Evolutionary conservation across 1,140 invertebrate genomes (phyloP), one percentile per base, ranked within the genome.

Genomic region (Drosophila ogumai): DNA sequence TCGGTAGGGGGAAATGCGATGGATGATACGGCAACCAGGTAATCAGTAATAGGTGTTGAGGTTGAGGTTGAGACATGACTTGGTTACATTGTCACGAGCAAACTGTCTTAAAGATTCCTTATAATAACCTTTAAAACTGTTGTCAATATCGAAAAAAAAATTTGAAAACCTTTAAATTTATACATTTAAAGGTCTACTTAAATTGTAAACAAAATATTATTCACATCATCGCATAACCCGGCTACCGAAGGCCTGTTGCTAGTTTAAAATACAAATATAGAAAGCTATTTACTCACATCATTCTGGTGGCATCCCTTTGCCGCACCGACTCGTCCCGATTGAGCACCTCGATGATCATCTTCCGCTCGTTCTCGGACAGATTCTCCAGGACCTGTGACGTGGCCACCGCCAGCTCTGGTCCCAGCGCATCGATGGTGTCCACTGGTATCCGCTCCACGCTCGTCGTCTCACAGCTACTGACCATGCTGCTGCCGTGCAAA

Each of bases 341-440:
- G 8, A 93, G 75, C 19, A 93, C 92, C 63, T 92, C 92, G 31
- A 93, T 86, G 66, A 93, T 92, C 87, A 92, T 92, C 75, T 92
- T 91, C 12, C 92, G 90, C 60, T 93, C 92, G 43, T 85, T 91
- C n/a, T 93, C 92, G 22, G 91, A 91, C n/a, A 93, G 57, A 64
- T 82, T 92, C 25, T 92, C 92, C 12, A 93, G 81, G 17, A 93
- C 92, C 64, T 93, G 91, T 1, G 91, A 79, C 0, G 92, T 92
- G 49, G 91, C 87, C 43, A 91, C 87, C 3, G 90, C 91, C 52
- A 92, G 55, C 55, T 92, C 92, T 7, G 92, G 91, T 10, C 91
- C 92, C 54, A 92, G 58, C 17, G 79, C 91, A 64, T 92, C 87
- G 31, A 92, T 80, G 3, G 91, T 84, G 49, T 92, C 91, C 40